Evolutionary conservation across 1,140 invertebrate genomes (phyloP).

Genomic region (Limonius californicus): DNA sequence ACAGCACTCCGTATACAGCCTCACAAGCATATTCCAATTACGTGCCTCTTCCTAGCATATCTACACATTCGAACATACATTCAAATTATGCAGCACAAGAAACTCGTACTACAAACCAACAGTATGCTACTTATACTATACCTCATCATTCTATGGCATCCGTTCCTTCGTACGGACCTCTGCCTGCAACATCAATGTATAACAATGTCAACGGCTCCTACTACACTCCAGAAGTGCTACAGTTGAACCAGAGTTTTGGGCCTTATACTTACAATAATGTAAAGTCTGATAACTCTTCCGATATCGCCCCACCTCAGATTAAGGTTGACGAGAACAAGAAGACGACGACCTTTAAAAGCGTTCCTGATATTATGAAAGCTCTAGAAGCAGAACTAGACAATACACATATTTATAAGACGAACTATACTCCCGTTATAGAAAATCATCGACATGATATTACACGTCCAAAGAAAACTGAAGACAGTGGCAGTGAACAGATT

Average conservation of each 20-base stretch:
- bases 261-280: background rate
- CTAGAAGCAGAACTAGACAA: slow-evolving; percentile 63
- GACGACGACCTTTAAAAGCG: slow-evolving; percentile 49
- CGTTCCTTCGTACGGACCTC: background rate
- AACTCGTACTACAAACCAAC: slow-evolving; percentile 19
- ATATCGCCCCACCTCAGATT: background rate
- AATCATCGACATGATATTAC: slow-evolving; percentile 10
- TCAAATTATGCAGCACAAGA: slow-evolving; percentile 15
- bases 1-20: slow-evolving; percentile 14
- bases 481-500: slow-evolving; percentile 39
- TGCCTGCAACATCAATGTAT: slow-evolving; percentile 3
- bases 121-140: slow-evolving; percentile 11
- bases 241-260: background rate
- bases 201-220: slow-evolving; percentile 8
- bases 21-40: background rate
- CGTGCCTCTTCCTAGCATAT: slow-evolving; percentile 6
- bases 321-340: slow-evolving; percentile 34
- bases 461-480: slow-evolving; percentile 16
- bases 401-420: slow-evolving; percentile 49
- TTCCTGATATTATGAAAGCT: slow-evolving; percentile 68
- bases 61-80: slow-evolving; percentile 14
- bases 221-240: background rate
- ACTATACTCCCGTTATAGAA: slow-evolving; percentile 25
- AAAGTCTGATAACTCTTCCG: background rate
- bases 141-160: background rate